These are phyloP conservation scores for Bilobella aurantiaca DNA, from an alignment of 1,140 invertebrate genomes.

Conservation along the genomic window DNA sequence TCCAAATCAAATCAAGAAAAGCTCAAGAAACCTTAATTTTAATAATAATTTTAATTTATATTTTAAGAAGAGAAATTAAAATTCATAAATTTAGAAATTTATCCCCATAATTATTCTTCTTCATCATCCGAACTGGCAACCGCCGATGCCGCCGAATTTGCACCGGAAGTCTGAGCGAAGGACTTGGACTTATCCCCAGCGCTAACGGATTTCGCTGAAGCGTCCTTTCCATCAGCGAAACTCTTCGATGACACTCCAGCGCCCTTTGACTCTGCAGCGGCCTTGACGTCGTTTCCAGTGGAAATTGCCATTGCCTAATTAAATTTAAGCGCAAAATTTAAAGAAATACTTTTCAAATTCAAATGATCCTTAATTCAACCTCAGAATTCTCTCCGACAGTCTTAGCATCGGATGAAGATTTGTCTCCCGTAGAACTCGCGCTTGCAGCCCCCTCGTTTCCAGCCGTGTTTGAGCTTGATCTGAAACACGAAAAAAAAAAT, in stretches of 20 bases:
- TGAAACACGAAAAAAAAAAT: background rate
- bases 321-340: background rate
- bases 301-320: background rate
- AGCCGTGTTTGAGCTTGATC: background rate
- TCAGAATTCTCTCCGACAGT: background rate
- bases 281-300: background rate
- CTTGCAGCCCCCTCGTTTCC: background rate
- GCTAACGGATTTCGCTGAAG: background rate
- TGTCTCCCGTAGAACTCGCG: background rate
- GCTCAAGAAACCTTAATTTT: background rate
- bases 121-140: no score
- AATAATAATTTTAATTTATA: background rate
- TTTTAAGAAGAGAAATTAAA: background rate
- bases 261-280: background rate
- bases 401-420: background rate
- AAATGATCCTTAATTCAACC: background rate
- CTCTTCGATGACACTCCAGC: background rate
- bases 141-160: background rate
- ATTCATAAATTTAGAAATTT: background rate
- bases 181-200: background rate
- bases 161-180: background rate
- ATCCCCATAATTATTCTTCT: no score
- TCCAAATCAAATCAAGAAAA: background rate
- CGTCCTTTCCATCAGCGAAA: background rate
- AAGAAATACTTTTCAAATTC: background rate